phyloP scores from a whole-genome alignment of 2,888 invertebrate genomes.

The Rutpela maculata region DNA sequence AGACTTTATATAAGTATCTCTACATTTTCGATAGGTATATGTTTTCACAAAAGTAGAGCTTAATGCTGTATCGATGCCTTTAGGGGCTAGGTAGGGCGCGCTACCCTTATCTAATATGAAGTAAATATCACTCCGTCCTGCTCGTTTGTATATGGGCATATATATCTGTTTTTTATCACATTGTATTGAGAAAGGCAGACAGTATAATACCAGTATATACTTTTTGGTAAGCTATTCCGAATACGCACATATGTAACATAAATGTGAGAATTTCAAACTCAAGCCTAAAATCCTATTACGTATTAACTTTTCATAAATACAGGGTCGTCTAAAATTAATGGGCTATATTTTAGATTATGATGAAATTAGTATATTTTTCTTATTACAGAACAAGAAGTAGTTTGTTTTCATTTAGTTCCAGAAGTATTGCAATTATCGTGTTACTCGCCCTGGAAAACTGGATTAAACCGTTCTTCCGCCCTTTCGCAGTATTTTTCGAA shows the following conservation, averaged over 20 bases:
- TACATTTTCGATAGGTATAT: not conserved
- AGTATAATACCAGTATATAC: conserved; percentile 10
- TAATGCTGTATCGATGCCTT: not conserved
- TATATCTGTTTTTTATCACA: conserved; percentile 5
- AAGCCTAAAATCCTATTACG: not conserved
- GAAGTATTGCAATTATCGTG: too few species aligned
- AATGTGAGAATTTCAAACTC: conserved; percentile 12
- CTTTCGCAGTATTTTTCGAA: too few species aligned
- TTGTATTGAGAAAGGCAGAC: conserved; percentile 17
- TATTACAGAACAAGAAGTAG: too few species aligned
- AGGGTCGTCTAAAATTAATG: too few species aligned
- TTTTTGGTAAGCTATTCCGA: not conserved
- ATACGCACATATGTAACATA: not conserved
- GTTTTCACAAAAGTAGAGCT: not conserved
- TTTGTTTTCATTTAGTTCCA: too few species aligned
- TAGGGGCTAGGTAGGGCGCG: conserved; percentile 14
- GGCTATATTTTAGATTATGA: too few species aligned
- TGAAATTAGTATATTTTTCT: too few species aligned
- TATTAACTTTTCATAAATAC: too few species aligned
- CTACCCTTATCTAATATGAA: not conserved
- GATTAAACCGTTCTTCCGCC: too few species aligned
- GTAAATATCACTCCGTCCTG: not conserved
- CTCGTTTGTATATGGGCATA: not conserved
- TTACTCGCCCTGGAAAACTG: too few species aligned
- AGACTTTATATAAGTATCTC: not conserved